Conservation (phyloP, 2,113 vertebrate species). For the Apteryx owenii region DNA sequence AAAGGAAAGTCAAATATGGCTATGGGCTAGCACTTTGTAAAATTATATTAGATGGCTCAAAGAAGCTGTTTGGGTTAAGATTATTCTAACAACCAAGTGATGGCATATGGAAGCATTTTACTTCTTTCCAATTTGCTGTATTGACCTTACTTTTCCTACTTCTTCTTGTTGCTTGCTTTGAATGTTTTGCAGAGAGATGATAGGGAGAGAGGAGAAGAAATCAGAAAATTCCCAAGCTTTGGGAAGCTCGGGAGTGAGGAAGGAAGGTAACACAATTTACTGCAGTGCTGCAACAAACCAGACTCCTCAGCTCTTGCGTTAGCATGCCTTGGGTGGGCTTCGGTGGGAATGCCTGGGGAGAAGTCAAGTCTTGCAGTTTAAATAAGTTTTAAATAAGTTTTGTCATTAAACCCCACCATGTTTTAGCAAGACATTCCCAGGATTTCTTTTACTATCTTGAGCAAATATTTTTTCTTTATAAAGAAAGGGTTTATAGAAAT, state of each 20-base stretch:
- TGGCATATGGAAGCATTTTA: background rate
- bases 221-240: background rate
- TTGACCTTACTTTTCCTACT: slow-evolving; percentile 32
- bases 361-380: slow-evolving; percentile 1
- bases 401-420: background rate
- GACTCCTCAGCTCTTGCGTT: background rate
- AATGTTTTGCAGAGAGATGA: background rate
- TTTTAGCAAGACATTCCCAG: background rate
- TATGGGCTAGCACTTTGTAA: slow-evolving; percentile 12
- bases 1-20: slow-evolving; percentile 39
- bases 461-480: background rate
- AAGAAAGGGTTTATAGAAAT: background rate
- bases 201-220: background rate
- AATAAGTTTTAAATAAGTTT: background rate
- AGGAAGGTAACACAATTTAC: background rate
- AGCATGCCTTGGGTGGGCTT: background rate
- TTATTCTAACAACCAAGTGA: slow-evolving; percentile 15
- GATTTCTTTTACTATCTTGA: background rate
- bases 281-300: background rate
- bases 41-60: slow-evolving; percentile 29
- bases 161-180: slow-evolving; percentile 12
- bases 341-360: background rate
- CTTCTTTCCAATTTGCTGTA: slow-evolving; percentile 23
- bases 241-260: background rate
- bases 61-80: slow-evolving; percentile 34